Evolutionary conservation across 1,140 invertebrate genomes (phyloP), one percentile per base, ranked within the genome.

Genomic region (Pantala flavescens): DNA sequence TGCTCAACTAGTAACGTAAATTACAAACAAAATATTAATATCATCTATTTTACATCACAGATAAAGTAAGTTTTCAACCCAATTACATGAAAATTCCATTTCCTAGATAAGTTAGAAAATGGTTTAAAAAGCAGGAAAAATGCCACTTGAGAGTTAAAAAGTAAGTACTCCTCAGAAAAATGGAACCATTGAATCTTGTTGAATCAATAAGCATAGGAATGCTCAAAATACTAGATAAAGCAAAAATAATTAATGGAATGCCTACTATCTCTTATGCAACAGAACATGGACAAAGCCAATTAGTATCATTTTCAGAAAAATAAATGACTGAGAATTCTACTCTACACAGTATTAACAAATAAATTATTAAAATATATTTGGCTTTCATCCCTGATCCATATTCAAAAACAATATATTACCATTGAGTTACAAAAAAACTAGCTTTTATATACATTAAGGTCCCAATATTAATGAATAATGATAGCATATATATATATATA

Each of bases 351-450:
- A 21, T 63, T 21, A 63, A 63, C 49, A 63, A 63, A 63, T 63
- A 63, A 63, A 63, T 63, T 63, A 63, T 3, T 63, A 63, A 63
- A 63, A 63, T 63, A 63, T 63, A 63, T 63, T 63, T 63, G 49
- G 49, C 49, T 63, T 63, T 63, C 49, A 14, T 63, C 49, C 49
- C 49, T 63, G 49, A 63, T 3, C 49, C 49, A 63, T 7, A 63
- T 63, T 14, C 3, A 14, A 16, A 63, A 21, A 63, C 49, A 63
- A 63, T 63, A 63, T 63, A 12, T 63, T 19, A 16, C n/a, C 49
- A 63, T 21, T 7, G n/a, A 63, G 49, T 63, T 21, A 63, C 49
- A 3, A 21, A 63, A 63, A 63, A 63, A 63, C 5, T 63, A 63
- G 28, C n/a, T 7, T 1, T 63, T 21, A 63, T 63, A 19, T 63